phyloP scores from a whole-genome alignment of 2,113 vertebrate genomes.

The Grammatotria lemairii region DNA sequence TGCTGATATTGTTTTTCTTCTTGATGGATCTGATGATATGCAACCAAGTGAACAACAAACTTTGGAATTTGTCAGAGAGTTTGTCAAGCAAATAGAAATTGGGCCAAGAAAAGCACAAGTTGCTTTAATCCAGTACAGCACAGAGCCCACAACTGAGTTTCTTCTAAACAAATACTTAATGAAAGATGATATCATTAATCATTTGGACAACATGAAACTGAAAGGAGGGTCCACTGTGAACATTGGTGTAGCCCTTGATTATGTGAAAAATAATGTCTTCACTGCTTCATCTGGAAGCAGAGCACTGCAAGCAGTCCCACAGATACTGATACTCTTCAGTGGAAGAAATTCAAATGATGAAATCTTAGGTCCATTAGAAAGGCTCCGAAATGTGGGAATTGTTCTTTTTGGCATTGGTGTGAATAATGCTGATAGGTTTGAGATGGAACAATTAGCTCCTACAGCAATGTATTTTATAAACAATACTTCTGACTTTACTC shows the following conservation, averaged over 20 bases:
- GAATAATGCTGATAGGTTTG: slow-evolving; percentile 29
- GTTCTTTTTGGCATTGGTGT: slow-evolving; percentile 47
- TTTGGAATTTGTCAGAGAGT: slow-evolving; percentile 55
- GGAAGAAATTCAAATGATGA: slow-evolving; percentile 59
- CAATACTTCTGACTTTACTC: slow-evolving; percentile 38
- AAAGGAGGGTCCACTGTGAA: slow-evolving; percentile 52
- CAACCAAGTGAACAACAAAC: slow-evolving; percentile 18
- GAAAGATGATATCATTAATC: slow-evolving; percentile 23
- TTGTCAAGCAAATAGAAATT: slow-evolving; percentile 59
- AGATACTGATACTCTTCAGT: slow-evolving; percentile 63
- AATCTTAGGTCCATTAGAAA: slow-evolving; percentile 11
- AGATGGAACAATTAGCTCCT: slow-evolving; percentile 46
- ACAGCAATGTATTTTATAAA: slow-evolving; percentile 28
- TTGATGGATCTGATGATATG: slow-evolving; percentile 66
- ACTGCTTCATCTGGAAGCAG: slow-evolving; percentile 60
- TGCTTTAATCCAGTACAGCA: slow-evolving; percentile 63
- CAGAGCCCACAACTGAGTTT: slow-evolving; percentile 39
- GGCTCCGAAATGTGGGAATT: slow-evolving; percentile 49
- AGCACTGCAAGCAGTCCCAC: slow-evolving; percentile 46
- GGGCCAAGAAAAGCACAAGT: slow-evolving; percentile 49
- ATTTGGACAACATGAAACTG: slow-evolving; percentile 46
- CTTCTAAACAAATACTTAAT: slow-evolving; percentile 50
- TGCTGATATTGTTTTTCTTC: slow-evolving; percentile 59
- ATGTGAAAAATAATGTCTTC: slow-evolving; percentile 52
- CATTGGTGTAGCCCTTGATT: slow-evolving; percentile 56